phyloP scores from a whole-genome alignment of 2,797 vertebrate genomes.

The Platalea minor region DNA sequence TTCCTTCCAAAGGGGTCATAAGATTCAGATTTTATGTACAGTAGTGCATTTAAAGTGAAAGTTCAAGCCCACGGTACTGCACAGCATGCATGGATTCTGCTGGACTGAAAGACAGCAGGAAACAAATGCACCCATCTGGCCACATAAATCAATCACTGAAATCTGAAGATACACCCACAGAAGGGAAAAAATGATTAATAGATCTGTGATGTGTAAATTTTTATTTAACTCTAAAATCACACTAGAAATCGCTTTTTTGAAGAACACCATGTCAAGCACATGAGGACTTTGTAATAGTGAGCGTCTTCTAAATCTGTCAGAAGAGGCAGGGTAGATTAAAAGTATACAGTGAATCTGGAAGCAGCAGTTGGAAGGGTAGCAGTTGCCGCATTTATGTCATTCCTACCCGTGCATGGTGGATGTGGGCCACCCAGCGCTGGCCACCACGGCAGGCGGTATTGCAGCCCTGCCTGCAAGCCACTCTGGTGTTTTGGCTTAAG shows the following conservation, averaged over 20 bases:
- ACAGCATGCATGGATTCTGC: constrained; percentile 39
- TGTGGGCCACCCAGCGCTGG: neutral
- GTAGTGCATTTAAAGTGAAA: constrained; percentile 39
- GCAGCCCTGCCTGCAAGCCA: neutral
- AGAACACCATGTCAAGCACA: constrained; percentile 25
- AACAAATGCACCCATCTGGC: constrained; percentile 66
- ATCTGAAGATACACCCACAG: constrained; percentile 58
- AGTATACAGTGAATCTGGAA: neutral
- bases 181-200: constrained; percentile 62
- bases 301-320: constrained; percentile 20
- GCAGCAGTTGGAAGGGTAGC: neutral
- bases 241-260: neutral
- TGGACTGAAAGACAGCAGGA: constrained; percentile 63
- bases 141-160: constrained; percentile 67
- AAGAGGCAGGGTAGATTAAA: neutral
- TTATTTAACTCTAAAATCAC: constrained; percentile 54
- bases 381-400: neutral
- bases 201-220: constrained; percentile 55
- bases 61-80: constrained; percentile 32
- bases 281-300: neutral
- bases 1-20: neutral
- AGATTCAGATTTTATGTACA: neutral
- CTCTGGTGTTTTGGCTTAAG: neutral
- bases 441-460: accelerated
- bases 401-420: accelerated